Conservation (phyloP, 2,797 vertebrate genomes). For the Alca torda region DNA sequence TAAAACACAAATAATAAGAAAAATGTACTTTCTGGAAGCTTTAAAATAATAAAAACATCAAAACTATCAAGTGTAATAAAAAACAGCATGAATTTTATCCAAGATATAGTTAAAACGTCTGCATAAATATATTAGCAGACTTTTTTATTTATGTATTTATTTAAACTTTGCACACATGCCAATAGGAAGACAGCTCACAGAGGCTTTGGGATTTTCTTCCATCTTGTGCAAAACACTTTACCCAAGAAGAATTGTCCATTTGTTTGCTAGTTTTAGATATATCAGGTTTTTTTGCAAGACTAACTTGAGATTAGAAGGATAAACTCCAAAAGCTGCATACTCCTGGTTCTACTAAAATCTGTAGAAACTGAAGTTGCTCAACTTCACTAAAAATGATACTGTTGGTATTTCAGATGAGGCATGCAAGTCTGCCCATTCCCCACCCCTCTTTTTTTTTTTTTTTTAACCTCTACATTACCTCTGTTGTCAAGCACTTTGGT, state of each 20-base stretch:
- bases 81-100: background rate
- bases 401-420: background rate
- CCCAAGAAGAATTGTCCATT: background rate
- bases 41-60: background rate
- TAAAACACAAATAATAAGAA: background rate
- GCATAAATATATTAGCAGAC: background rate
- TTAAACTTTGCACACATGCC: background rate
- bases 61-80: background rate
- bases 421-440: accelerated
- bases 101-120: background rate
- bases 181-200: background rate
- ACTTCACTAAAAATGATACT: background rate
- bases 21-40: background rate
- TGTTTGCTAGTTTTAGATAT: background rate
- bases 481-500: background rate
- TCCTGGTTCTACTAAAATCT: background rate
- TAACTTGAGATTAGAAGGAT: background rate
- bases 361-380: background rate
- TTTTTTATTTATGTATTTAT: background rate
- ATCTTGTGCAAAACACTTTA: background rate
- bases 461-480: background rate
- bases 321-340: background rate
- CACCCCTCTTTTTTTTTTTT: background rate
- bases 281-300: background rate
- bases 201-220: background rate